Conservation (phyloP, 2,113 vertebrate genomes). For the Emberiza fucata region DNA sequence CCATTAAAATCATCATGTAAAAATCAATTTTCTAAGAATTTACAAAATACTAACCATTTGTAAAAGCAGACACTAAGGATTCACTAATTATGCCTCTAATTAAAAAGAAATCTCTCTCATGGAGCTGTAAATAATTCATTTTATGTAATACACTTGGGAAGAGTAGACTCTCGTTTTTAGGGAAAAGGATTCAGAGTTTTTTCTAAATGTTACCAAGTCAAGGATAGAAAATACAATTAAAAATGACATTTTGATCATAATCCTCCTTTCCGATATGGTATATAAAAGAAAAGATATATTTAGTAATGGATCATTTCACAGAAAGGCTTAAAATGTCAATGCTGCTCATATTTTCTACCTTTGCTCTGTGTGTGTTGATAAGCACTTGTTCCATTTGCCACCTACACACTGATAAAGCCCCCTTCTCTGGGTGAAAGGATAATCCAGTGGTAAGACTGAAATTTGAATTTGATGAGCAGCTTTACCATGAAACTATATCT, state of each 20-base stretch:
- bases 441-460: neutral
- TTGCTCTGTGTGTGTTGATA: neutral
- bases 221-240: slow-evolving; percentile 7
- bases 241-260: slow-evolving; percentile 38
- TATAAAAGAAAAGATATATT: slow-evolving; percentile 17
- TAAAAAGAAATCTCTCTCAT: neutral
- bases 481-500: neutral
- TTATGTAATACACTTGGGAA: neutral
- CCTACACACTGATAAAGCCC: neutral
- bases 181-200: neutral
- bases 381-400: neutral
- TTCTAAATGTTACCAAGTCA: neutral
- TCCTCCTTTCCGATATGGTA: neutral
- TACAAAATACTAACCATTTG: neutral
- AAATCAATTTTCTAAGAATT: neutral
- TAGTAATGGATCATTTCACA: slow-evolving; percentile 28
- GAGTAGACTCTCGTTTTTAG: neutral
- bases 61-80: neutral
- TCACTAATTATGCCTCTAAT: neutral
- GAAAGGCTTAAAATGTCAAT: slow-evolving; percentile 27
- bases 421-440: neutral
- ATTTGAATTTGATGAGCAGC: neutral
- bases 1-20: neutral
- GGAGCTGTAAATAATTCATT: neutral
- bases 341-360: neutral